Base-by-base conservation (phyloP, 1,140 invertebrate genomes). In the Batillaria attramentaria region DNA sequence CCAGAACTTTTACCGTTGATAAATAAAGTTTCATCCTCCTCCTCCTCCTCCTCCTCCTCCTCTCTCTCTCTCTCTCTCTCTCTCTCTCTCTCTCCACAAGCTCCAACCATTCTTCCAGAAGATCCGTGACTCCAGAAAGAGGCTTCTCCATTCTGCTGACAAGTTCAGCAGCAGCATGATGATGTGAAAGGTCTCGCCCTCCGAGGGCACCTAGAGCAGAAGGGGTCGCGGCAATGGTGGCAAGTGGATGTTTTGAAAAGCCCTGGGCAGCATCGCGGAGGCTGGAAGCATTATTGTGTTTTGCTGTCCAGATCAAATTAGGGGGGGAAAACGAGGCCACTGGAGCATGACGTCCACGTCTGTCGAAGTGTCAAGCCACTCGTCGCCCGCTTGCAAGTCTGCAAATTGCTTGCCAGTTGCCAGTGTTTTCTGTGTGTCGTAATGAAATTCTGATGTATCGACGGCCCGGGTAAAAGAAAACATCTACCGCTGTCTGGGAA, bases 371-470 rank as follows among this genome's bases (percentile, higher is more conserved):
- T 54, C 50, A 18, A 1, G 50, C n/a, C 57, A 62, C n/a, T n/a
- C 10, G n/a, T 10, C 8, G n/a, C n/a, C n/a, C 57, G 57, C 57
- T 31, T 28, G 10, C 57, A 6, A 6, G 8, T n/a, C 10, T 10
- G 24, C n/a, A 62, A 62, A 18, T 62, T 62, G 57, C 3, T 31
- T 24, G 46, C 33, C 8, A 62, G 57, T 62, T 24, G 57, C 57
- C n/a, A 62, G 33, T n/a, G 33, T n/a, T 62, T 62, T 62, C 33
- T 28, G 57, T 62, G n/a, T 62, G 57, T 31, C 57, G n/a, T 62
- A 62, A 62, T 62, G 57, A 62, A 62, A 62, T 62, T 62, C 57
- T 62, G 57, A 62, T 62, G 57, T 62, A 62, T 62, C 57, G 8
- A 62, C 57, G 33, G n/a, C 57, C n/a, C 24, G 46, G 24, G 57